Percentiles rank a stretch among this genome's conserved stretches.
These are phyloP conservation scores for Camptogramma bilineatum DNA, from an alignment of 2,888 invertebrate genomes.

Conservation along the genomic window DNA sequence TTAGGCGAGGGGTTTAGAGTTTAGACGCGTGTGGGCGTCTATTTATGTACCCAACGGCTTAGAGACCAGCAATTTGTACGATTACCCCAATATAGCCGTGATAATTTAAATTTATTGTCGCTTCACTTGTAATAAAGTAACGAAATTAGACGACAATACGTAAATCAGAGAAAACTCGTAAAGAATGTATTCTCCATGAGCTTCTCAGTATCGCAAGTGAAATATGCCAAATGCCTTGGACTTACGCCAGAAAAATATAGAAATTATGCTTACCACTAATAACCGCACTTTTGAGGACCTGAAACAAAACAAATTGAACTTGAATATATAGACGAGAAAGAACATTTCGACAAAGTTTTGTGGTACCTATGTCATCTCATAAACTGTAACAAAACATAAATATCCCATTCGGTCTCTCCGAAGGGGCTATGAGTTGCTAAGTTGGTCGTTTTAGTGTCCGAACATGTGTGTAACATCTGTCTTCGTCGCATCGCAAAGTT, in stretches of 20 bases:
- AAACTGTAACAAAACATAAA: background rate
- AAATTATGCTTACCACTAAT: constrained; percentile 34
- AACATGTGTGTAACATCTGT: constrained; percentile 19
- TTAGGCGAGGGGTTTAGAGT: constrained; percentile 24
- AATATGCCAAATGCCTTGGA: background rate
- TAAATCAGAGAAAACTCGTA: constrained; percentile 16
- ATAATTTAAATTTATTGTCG: constrained; percentile 31
- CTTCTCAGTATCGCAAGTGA: background rate
- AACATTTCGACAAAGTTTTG: background rate
- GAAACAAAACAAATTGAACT: constrained; percentile 34
- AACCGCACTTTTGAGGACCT: constrained; percentile 30
- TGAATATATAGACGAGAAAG: constrained; percentile 1
- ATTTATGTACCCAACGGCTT: constrained; percentile 53
- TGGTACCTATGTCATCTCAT: background rate
- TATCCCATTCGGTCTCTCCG: background rate
- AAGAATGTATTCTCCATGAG: background rate
- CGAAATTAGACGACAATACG: background rate
- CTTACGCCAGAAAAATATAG: background rate
- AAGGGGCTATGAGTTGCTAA: background rate
- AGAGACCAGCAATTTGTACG: constrained; percentile 45
- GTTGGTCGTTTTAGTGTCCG: background rate
- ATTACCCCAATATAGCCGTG: constrained; percentile 42
- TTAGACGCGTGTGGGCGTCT: constrained; percentile 50
- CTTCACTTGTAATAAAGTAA: constrained; percentile 19
- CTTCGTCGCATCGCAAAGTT: constrained; percentile 19